A percentile compares a stretch with the other conserved stretches of the same genome.
Evolutionary conservation across 2,888 invertebrate genomes (phyloP).

Genomic region (Ophion ellenae): DNA sequence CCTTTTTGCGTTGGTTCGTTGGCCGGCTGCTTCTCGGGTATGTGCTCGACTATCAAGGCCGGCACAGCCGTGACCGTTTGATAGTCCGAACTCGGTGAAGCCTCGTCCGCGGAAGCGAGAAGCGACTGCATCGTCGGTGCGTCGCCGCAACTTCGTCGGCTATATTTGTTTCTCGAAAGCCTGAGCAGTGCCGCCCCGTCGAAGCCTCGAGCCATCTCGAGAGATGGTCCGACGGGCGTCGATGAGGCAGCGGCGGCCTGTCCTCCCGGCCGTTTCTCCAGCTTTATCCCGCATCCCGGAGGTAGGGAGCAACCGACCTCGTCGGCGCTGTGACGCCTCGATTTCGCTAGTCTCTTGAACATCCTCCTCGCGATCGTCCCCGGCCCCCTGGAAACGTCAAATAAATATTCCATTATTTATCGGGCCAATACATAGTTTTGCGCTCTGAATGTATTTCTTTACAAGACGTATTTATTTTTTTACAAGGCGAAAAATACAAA

Average conservation of each 20-base stretch:
- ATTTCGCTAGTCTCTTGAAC: slow-evolving; percentile 88
- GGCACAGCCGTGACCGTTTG: slow-evolving; percentile 91
- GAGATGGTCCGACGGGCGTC: slow-evolving; percentile 63
- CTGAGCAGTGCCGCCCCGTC: slow-evolving; percentile 70
- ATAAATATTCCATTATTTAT: background rate
- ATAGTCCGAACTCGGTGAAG: slow-evolving; percentile 82
- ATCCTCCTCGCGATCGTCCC: slow-evolving; percentile 69
- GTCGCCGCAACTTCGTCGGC: slow-evolving; percentile 79
- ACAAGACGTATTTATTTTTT: no score
- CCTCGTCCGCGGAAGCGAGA: slow-evolving; percentile 67
- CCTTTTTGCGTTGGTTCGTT: slow-evolving; percentile 79
- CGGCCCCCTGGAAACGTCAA: background rate
- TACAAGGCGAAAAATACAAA: no score
- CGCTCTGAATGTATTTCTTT: background rate
- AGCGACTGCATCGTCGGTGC: slow-evolving; percentile 75
- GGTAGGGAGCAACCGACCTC: slow-evolving; percentile 81
- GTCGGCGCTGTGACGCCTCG: slow-evolving; percentile 88
- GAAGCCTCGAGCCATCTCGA: slow-evolving; percentile 69
- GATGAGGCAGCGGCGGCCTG: background rate
- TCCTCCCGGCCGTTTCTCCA: background rate
- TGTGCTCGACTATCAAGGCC: slow-evolving; percentile 90
- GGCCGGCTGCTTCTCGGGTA: slow-evolving; percentile 86
- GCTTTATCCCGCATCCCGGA: background rate
- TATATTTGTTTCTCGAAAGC: slow-evolving; percentile 77
- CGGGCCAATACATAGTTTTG: background rate